These are phyloP conservation scores for Orcinus orca DNA, from an alignment of 2,113 vertebrate genomes.

Conservation along the genomic window DNA sequence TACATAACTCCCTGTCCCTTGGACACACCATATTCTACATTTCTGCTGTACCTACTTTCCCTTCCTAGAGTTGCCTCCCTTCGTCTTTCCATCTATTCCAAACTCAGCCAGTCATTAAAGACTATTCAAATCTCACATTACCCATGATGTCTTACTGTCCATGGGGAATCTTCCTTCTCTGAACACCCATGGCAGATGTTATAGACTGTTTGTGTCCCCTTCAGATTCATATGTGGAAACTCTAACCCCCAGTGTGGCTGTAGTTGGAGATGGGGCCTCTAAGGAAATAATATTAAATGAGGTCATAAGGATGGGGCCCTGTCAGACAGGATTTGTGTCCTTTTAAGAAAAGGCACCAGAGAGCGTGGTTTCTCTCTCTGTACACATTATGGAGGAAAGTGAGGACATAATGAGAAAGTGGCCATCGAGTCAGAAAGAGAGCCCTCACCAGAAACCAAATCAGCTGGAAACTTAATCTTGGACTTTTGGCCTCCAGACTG, in stretches of 20 bases:
- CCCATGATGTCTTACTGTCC: not conserved
- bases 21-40: not conserved
- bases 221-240: not conserved
- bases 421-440: not conserved
- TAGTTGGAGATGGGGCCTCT: not conserved
- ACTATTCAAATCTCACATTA: not conserved
- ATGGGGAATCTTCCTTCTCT: not conserved
- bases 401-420: not conserved
- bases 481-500: not conserved
- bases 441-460: not conserved
- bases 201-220: not conserved
- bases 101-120: not conserved
- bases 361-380: not conserved
- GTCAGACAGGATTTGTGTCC: not conserved
- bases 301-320: not conserved
- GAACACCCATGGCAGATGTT: not conserved
- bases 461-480: not conserved
- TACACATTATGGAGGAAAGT: not conserved
- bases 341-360: not conserved
- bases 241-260: not conserved
- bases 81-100: not conserved
- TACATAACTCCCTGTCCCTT: not conserved
- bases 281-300: not conserved
- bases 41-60: not conserved
- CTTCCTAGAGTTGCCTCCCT: not conserved